phyloP scores from a whole-genome alignment of 2,797 vertebrate species.

The Chaunax sp. region DNA sequence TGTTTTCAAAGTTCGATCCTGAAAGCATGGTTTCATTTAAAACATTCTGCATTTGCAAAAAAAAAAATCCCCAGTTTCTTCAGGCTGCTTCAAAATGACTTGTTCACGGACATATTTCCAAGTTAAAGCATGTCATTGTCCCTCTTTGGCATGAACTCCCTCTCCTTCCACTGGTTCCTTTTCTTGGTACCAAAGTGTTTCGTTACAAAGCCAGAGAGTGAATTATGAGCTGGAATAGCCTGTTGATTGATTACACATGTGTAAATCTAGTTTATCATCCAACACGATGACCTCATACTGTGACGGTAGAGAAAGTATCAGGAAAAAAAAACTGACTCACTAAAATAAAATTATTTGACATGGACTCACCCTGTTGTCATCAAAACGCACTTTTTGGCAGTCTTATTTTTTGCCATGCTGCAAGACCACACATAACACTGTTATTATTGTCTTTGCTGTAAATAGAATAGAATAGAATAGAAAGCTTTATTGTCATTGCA shows the following conservation, averaged over 20 bases:
- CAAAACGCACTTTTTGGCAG: not conserved
- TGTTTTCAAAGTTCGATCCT: conserved; percentile 14
- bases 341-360: conserved; percentile 1
- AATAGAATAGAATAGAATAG: too few relatives aligned
- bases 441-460: too few relatives aligned
- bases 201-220: conserved; percentile 22
- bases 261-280: conserved; percentile 22
- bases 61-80: conserved; percentile 6
- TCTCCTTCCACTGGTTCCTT: not conserved
- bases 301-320: conserved; percentile 16
- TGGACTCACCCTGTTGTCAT: not conserved
- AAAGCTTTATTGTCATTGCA: too few relatives aligned
- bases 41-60: conserved; percentile 6
- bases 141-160: not conserved
- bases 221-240: conserved; percentile 25
- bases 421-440: too few relatives aligned
- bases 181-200: conserved; percentile 23
- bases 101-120: conserved; percentile 25
- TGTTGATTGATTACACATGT: conserved; percentile 35
- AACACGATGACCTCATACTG: conserved; percentile 21
- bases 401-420: too few relatives aligned
- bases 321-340: not conserved
- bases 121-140: not conserved
- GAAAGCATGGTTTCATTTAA: conserved; percentile 20
- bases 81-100: not conserved